Base-by-base conservation (phyloP, 2,797 vertebrate species). In the Chaenodraco wilsoni region DNA sequence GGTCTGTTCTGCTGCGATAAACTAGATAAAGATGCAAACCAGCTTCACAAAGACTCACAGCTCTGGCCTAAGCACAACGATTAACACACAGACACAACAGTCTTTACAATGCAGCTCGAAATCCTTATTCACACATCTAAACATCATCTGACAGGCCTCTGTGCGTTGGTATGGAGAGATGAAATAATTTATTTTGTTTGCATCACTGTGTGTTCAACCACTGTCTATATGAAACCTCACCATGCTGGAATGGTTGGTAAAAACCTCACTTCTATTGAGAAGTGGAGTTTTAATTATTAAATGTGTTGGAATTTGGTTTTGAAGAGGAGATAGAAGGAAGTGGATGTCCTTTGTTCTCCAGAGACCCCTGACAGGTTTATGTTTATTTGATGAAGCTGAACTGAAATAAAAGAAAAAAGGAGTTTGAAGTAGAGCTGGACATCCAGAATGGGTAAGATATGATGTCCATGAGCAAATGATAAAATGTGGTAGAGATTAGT, bases 341-440 rank as follows among this genome's bases (percentile, higher is more conserved):
- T 4, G 2, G 60, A 63, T 21, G 51, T 59, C 58, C 81, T 88
- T 83, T 88, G 78, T 86, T 87, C 86, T 81, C 55, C 27, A 16
- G 9, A 74, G 75, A 79, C 59, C 72, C 66, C 69, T 85, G 87
- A 86, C 81, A 88, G 87, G 37, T 74, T 81, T 50, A 88, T 83
- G 80, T 81, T 86, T 88, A 81, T 89, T 87, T 89, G 77, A 90
- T 90, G 82, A 86, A 64, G 73, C 23, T 58, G 65, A 68, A 60
- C 65, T 67, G 50, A 58, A 82, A 85, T 21, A 37, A 19, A 27
- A 52, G 7, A 37, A 65, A 69, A 60, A 56, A 23, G 43, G n/a
- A 23, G 0, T 51, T 41, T 65, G 61, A 84, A 66, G 71, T 51
- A 7, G 59, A 55, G 61, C 17, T 58, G 68, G 67, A 65, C 63